Percentiles rank a stretch among this genome's conserved stretches.
Evolutionary conservation across 2,888 invertebrate species (phyloP).

Genomic region (Ferrisia virgata): DNA sequence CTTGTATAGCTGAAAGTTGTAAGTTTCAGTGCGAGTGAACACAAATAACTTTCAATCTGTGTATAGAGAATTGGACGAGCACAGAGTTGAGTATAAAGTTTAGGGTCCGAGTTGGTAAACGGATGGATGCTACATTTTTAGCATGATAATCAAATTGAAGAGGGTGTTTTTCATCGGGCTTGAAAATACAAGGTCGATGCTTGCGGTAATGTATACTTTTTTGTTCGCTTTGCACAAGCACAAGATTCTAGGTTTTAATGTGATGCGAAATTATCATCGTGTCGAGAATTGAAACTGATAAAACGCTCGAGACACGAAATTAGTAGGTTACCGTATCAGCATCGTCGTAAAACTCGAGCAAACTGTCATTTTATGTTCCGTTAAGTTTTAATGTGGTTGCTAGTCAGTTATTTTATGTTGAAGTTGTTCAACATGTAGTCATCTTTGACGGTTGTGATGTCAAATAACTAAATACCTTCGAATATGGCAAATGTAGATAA

Average conservation of each 20-base stretch:
- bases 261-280: constrained; percentile 7
- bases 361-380: constrained; percentile 13
- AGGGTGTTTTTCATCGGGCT: background rate
- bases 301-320: background rate
- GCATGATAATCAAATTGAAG: background rate
- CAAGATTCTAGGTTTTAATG: background rate
- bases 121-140: background rate
- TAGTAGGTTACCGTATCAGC: background rate
- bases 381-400: constrained; percentile 2
- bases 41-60: background rate
- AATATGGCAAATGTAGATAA: background rate
- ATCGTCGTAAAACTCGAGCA: background rate
- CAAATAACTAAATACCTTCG: background rate
- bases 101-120: background rate
- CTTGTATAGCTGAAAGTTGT: background rate
- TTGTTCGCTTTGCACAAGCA: background rate
- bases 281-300: background rate
- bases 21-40: background rate
- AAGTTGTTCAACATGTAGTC: background rate
- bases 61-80: background rate
- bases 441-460: background rate
- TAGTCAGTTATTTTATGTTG: background rate
- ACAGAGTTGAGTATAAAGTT: background rate
- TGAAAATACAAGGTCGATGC: background rate
- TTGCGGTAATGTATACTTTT: background rate